Evolutionary conservation across 2,888 invertebrate species (phyloP), one percentile per base, ranked within the genome.

Genomic region (Colostygia pectinataria): DNA sequence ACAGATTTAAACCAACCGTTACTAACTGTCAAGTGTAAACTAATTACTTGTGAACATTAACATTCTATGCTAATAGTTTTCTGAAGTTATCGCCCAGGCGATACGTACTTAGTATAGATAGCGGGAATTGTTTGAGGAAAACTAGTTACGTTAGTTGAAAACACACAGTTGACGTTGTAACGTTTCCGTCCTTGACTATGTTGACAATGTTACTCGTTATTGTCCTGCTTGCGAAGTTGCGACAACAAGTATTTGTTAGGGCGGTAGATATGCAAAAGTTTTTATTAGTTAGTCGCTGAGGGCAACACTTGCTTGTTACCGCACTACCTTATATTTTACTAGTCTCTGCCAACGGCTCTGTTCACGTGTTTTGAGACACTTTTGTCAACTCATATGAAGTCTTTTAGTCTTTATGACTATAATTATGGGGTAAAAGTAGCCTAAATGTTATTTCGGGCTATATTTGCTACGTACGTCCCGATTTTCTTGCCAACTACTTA

Each of bases 11-110:
- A n/a, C n/a, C n/a, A n/a, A n/a, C n/a, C n/a, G n/a, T n/a, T n/a
- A 29, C 6, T 15, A 37, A 29, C 9, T 48, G 51, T 33, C 24
- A 48, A 50, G 43, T 44, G 40, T 39, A 27, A 37, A 48, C 6
- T 48, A 37, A 53, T 42, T 8, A 47, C 31, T 33, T 27, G 41
- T 18, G 29, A 36, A 34, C 37, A 37, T 44, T 48, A 45, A 36
- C 39, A 34, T 46, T 38, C 28, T 41, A 24, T 44, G 40, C 18
- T 50, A 44, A 44, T 51, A 45, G 44, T 20, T 41, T 28, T 37
- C 25, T 46, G 10, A 12, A 41, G 49, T 54, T 45, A 46, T 44
- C 40, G 47, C 27, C 44, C 28, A 29, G 31, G 25, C 13, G 12
- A 12, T 24, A 24, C 8, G 4, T 32, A 24, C 7, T 8, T 13